phyloP scores from a whole-genome alignment of 2,888 invertebrate species.

The Apodemia duryi region DNA sequence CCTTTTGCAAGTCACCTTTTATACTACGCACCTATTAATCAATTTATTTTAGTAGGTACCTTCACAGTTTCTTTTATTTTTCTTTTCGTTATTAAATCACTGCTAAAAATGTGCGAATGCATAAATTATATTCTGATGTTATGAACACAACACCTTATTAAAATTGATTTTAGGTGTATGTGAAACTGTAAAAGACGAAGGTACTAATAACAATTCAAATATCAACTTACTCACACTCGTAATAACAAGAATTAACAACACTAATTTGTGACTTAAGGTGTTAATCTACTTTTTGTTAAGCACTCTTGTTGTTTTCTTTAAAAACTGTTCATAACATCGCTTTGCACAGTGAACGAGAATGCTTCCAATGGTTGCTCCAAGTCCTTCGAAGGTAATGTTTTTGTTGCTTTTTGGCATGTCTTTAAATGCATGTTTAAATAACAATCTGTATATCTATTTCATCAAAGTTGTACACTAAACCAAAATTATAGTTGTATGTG shows the following conservation, averaged over 20 bases:
- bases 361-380: conserved; percentile 63
- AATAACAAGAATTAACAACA: conserved; percentile 42
- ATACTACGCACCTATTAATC: conserved; percentile 55
- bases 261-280: conserved; percentile 41
- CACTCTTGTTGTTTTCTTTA: conserved; percentile 21
- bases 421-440: conserved; percentile 40
- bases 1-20: conserved; percentile 39
- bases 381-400: conserved; percentile 70
- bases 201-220: conserved; percentile 6
- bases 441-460: conserved; percentile 23
- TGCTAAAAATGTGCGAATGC: not conserved
- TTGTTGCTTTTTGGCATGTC: conserved; percentile 74
- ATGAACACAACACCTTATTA: not conserved
- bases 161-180: not conserved
- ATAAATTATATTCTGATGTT: not conserved
- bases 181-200: conserved; percentile 1
- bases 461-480: conserved; percentile 21
- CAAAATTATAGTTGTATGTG: not conserved
- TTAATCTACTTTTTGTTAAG: conserved; percentile 13
- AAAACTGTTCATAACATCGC: conserved; percentile 60
- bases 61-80: conserved; percentile 17
- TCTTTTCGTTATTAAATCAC: not conserved
- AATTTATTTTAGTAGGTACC: conserved; percentile 37
- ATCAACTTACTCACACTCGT: conserved; percentile 1
- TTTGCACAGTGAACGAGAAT: conserved; percentile 71